Evolutionary conservation across 2,113 vertebrate genomes (phyloP).

Genomic region (Podocnemis expansa): DNA sequence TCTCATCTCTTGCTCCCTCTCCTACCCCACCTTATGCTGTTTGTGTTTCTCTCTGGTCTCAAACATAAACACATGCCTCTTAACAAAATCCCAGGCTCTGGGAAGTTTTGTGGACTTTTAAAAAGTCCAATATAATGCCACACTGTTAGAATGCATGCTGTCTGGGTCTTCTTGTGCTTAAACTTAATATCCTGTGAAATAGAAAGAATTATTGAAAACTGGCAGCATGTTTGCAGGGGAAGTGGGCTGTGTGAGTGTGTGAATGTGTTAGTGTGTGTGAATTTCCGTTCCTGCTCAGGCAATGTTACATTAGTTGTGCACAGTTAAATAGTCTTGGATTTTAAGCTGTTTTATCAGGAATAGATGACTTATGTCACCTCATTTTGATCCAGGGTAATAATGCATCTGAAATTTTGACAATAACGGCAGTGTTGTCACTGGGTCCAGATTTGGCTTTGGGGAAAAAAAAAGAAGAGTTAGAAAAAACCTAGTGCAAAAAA

Average conservation of each 20-base stretch:
- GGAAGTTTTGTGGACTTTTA: slow-evolving; percentile 64
- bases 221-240: background rate
- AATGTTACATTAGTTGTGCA: background rate
- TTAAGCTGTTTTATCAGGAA: background rate
- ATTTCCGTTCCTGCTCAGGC: fast-evolving
- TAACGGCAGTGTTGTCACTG: background rate
- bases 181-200: slow-evolving; percentile 76
- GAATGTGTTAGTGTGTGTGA: background rate
- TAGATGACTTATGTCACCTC: background rate
- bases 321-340: background rate
- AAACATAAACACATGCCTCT: background rate
- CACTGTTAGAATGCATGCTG: slow-evolving; percentile 70
- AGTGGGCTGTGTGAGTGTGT: background rate
- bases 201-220: slow-evolving; percentile 66
- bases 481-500: background rate
- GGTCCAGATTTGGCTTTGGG: background rate
- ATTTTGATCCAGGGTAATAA: slow-evolving; percentile 9
- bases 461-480: background rate
- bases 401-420: background rate
- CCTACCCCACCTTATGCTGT: fast-evolving
- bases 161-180: slow-evolving; percentile 74
- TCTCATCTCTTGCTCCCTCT: background rate
- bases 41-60: background rate
- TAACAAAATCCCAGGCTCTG: slow-evolving; percentile 32
- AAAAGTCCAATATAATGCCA: slow-evolving; percentile 58